Base-by-base conservation (phyloP, 2,113 vertebrate genomes). In the Osmerus eperlanus region DNA sequence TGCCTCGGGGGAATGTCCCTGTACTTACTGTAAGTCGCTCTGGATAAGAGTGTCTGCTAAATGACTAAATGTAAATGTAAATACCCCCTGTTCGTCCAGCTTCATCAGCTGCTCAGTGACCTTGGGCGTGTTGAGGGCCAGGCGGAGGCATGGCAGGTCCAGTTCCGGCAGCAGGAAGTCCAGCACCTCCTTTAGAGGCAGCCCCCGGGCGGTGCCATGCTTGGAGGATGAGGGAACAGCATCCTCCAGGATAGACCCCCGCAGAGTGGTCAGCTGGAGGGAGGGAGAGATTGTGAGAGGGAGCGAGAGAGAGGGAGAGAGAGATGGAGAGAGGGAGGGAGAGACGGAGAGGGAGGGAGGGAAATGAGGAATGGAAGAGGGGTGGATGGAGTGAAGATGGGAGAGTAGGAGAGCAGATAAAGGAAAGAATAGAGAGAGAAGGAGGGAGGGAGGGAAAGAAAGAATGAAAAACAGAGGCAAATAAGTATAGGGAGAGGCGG, bases 71-170 rank as follows among this genome's bases (percentile, higher is more conserved):
- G n/a, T n/a, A n/a, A n/a, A n/a, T n/a, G n/a, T n/a, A n/a, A n/a
- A n/a, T n/a, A 98, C 96, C 91, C 96, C 96, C 91, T 98, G 96
- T 67, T 98, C 96, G 70, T 98, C 96, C 81, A 98, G 89, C 69
- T 98, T 98, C 95, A 98, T 95, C 74, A 98, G 94, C 74, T 98
- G 96, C 75, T 98, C 96, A 0, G 96, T 96, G 83, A 98, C 96
- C 87, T 97, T 98, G 0, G 96, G 96, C 0, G 96, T 96, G 86
- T 97, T 98, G 87, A 98, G 95, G 77, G 95, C 96, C 89, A 98
- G 82, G 55, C 96, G 88, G 52, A 98, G 90, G 83, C 96, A 97
- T 77, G 96, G 92, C 61, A 95, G 91, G 3, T 94, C 96, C 87
- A 98, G 89, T 87, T 98, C 96, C 0, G 96, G 95, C 71, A 98